Conservation (phyloP, 2,113 vertebrate genomes). For the Fulmarus glacialis region DNA sequence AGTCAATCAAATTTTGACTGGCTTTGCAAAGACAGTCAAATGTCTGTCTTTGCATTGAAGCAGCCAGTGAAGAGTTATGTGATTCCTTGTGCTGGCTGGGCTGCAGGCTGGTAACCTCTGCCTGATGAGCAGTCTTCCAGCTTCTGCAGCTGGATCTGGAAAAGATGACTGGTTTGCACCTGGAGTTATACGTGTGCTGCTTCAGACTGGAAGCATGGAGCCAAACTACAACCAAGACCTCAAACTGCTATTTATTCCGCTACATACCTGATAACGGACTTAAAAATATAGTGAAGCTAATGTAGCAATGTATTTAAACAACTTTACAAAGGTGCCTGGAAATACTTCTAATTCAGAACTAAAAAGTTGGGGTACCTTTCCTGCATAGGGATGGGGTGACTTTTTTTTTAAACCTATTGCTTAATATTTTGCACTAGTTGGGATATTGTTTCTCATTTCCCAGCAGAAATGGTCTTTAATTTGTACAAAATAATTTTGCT, state of each 20-base stretch:
- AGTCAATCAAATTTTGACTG: neutral
- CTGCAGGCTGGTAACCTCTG: neutral
- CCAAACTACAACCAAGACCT: neutral
- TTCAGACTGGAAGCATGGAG: neutral
- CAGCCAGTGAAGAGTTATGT: neutral
- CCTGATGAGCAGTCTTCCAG: neutral
- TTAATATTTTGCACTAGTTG: slow-evolving; percentile 23
- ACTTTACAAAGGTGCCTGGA: neutral
- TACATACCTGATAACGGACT: neutral
- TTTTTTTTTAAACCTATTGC: neutral
- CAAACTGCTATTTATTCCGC: neutral
- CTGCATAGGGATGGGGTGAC: neutral
- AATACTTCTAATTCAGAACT: neutral
- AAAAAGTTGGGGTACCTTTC: neutral
- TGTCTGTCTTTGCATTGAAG: neutral
- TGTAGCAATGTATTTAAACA: neutral
- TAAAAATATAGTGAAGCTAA: neutral
- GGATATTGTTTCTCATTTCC: slow-evolving; percentile 53
- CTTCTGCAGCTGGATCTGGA: neutral
- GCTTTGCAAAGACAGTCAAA: neutral
- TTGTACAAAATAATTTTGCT: slow-evolving; percentile 60
- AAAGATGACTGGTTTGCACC: neutral
- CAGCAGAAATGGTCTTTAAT: slow-evolving; percentile 53
- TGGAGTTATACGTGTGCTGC: neutral
- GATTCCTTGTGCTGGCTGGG: neutral